Percentiles rank a stretch among this genome's conserved stretches.
Evolutionary conservation across 2,113 vertebrate genomes (phyloP).

Genomic region (Thalassarche chlororhynchos): DNA sequence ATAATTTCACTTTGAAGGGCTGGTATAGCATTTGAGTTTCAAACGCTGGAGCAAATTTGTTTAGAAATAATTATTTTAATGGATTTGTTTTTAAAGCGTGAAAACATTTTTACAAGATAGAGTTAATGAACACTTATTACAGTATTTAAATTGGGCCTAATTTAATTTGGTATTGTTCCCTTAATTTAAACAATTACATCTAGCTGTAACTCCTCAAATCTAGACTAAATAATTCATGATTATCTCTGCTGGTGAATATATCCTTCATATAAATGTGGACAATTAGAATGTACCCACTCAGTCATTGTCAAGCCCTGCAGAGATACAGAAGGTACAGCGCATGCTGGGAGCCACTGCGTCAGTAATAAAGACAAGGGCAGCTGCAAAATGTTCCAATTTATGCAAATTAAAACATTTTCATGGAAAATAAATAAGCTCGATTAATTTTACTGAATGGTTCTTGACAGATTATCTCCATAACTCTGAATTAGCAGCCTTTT

Average conservation of each 20-base stretch:
- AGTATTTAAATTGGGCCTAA: slow-evolving; percentile 25
- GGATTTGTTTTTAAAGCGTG: neutral
- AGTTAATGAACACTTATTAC: slow-evolving; percentile 46
- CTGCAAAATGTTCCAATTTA: slow-evolving; percentile 63
- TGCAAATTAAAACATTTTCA: slow-evolving; percentile 66
- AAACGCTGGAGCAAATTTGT: neutral
- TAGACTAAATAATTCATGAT: slow-evolving; percentile 56
- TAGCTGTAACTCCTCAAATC: slow-evolving; percentile 30
- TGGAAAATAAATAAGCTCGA: slow-evolving; percentile 57
- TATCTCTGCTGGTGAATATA: slow-evolving; percentile 58
- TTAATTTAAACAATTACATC: slow-evolving; percentile 48
- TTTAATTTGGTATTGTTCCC: slow-evolving; percentile 43
- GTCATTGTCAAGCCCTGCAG: slow-evolving; percentile 59
- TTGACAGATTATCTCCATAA: slow-evolving; percentile 36
- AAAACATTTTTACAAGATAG: slow-evolving; percentile 39
- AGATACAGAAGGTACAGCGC: slow-evolving; percentile 43
- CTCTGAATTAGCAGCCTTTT: slow-evolving; percentile 19
- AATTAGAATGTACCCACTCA: slow-evolving; percentile 58
- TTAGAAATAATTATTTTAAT: slow-evolving; percentile 50
- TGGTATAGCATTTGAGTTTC: neutral
- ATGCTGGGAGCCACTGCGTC: slow-evolving; percentile 10
- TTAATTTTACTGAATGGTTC: slow-evolving; percentile 45
- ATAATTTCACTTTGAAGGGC: neutral
- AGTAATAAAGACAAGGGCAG: slow-evolving; percentile 52
- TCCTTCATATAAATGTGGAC: slow-evolving; percentile 48